phyloP scores from a whole-genome alignment of 2,797 vertebrate species.

The Melanotaenia maccullochi region DNA sequence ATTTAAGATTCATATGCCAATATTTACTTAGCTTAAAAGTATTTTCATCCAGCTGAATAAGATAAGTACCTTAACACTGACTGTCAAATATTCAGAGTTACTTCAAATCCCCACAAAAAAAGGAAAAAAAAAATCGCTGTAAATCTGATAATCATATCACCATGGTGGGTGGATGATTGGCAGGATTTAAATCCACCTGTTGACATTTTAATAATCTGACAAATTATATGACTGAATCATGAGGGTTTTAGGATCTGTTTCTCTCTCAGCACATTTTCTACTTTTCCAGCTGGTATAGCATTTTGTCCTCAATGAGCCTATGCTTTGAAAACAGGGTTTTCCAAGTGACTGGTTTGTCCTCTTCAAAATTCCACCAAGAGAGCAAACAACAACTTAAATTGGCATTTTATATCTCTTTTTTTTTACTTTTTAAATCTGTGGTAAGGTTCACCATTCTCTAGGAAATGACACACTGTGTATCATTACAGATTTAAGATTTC shows the following conservation, averaged over 20 bases:
- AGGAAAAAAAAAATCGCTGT: slow-evolving; percentile 12
- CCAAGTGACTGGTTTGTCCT: slow-evolving; percentile 5
- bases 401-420: slow-evolving; percentile 2
- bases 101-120: background rate
- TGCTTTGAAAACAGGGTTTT: slow-evolving; percentile 32
- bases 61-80: background rate
- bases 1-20: slow-evolving; percentile 16
- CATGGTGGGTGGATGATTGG: slow-evolving; percentile 30
- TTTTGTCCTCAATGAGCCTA: slow-evolving; percentile 35
- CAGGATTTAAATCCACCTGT: slow-evolving; percentile 52
- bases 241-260: slow-evolving; percentile 53
- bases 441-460: background rate
- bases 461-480: background rate
- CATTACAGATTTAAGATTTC: background rate
- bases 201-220: slow-evolving; percentile 65
- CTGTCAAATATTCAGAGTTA: slow-evolving; percentile 13
- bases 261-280: slow-evolving; percentile 31
- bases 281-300: slow-evolving; percentile 67
- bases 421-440: background rate
- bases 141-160: slow-evolving; percentile 57
- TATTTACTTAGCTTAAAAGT: slow-evolving; percentile 33
- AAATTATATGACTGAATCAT: slow-evolving; percentile 19
- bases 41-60: slow-evolving; percentile 14
- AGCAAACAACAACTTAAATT: background rate
- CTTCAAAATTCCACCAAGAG: slow-evolving; percentile 13